Evolutionary conservation across 2,888 invertebrate species (phyloP), one percentile per base, ranked within the genome.

Genomic region (Criorhina ranunculi): DNA sequence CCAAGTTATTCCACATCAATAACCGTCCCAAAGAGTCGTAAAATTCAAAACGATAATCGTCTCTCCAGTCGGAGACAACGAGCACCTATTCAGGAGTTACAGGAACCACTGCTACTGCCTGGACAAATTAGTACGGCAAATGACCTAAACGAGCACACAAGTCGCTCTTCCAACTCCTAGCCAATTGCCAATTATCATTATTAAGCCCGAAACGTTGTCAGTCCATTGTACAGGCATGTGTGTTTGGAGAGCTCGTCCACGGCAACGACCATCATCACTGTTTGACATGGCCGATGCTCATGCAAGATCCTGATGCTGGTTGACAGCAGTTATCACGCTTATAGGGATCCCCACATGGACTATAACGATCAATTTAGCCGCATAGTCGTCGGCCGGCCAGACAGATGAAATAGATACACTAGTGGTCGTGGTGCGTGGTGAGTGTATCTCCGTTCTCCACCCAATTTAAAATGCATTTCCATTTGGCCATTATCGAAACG

Each of bases 271-370:
- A 64, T 77, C 78, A 76, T 76, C 51, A n/a, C 42, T 64, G 78
- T 64, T 79, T 64, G 83, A 72, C 62, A 73, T 79, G 73, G 57
- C 29, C 60, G 69, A 29, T 44, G 44, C 24, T 35, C 51, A 12
- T 60, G 57, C 57, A 40, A 40, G 79, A 83, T 64, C 60, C 55
- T 78, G 82, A 78, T 83, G 73, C 51, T 75, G 57, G 73, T 83
- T 79, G 83, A 83, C 83, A 83, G 83, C 67, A 62, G 78, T 79
- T 79, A 79, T 78, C 83, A 83, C 78, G 83, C 78, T 79, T 64
- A 53, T 37, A 55, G 60, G 69, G 64, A 79, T 60, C 53, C 72
- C 72, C 60, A 72, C 59, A 73, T 80, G 60, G 79, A 31, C 40
- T 64, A 72, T 42, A 64, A 49, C 78, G 57, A 70, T 78, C 78